phyloP scores from a whole-genome alignment of 2,888 invertebrate genomes.

The Conchocele bisecta region DNA sequence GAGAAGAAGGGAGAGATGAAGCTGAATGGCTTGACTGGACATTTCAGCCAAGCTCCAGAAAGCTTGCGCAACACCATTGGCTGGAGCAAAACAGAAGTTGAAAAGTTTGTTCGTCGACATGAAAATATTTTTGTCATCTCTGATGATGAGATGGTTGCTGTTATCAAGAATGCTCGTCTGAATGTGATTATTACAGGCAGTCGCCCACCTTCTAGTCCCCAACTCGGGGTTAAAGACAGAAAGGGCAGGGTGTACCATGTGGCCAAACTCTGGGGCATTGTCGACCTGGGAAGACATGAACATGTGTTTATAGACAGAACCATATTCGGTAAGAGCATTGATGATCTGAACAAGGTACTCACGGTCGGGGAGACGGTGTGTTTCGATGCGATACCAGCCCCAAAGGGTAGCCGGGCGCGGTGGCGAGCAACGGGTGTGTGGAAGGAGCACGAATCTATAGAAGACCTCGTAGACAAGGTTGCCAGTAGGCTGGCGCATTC shows the following conservation, averaged over 20 bases:
- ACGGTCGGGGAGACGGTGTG: slow-evolving; percentile 81
- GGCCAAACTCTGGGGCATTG: slow-evolving; percentile 83
- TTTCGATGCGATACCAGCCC: slow-evolving; percentile 82
- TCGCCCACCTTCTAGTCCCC: slow-evolving; percentile 72
- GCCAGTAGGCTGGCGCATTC: slow-evolving; percentile 70
- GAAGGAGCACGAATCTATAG: slow-evolving; percentile 81
- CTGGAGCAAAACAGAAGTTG: slow-evolving; percentile 80
- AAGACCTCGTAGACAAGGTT: slow-evolving; percentile 75
- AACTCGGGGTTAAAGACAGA: slow-evolving; percentile 75
- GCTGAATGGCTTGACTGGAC: slow-evolving; percentile 75
- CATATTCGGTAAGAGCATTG: slow-evolving; percentile 80
- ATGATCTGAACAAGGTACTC: slow-evolving; percentile 81
- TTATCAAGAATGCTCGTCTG: slow-evolving; percentile 80
- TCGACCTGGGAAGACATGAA: slow-evolving; percentile 83
- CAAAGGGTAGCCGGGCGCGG: slow-evolving; percentile 82
- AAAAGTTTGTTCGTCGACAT: slow-evolving; percentile 80
- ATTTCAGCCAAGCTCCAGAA: slow-evolving; percentile 80
- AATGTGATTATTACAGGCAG: slow-evolving; percentile 82
- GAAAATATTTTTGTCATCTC: slow-evolving; percentile 79
- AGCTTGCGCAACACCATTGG: slow-evolving; percentile 81
- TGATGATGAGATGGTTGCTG: slow-evolving; percentile 79
- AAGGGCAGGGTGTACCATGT: slow-evolving; percentile 82
- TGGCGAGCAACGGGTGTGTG: slow-evolving; percentile 83
- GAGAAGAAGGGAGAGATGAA: slow-evolving; percentile 80
- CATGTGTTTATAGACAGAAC: slow-evolving; percentile 83